phyloP scores from a whole-genome alignment of 2,797 vertebrate genomes.

The Gobio occitaniae region DNA sequence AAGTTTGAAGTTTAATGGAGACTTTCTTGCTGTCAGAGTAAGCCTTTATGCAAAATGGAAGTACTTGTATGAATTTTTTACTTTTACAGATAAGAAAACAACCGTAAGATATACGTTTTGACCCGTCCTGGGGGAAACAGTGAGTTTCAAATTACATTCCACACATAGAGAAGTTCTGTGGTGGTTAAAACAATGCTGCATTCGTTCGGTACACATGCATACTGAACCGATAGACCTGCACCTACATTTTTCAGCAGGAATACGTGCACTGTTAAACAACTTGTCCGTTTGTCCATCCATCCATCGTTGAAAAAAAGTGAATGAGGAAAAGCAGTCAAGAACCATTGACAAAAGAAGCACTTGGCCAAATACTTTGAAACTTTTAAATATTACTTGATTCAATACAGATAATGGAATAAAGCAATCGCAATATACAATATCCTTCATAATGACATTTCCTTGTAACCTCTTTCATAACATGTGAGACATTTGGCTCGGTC shows the following conservation, averaged over 20 bases:
- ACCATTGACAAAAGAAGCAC: not conserved
- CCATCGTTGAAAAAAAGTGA: not conserved
- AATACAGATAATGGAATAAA: constrained; percentile 12
- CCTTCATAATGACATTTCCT: constrained; percentile 4
- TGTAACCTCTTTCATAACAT: not conserved
- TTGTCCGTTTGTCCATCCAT: not conserved
- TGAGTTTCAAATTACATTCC: not conserved
- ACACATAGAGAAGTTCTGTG: not conserved
- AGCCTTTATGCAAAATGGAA: too few relatives aligned
- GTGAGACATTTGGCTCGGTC: constrained; percentile 6
- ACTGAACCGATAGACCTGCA: not conserved
- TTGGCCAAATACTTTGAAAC: not conserved
- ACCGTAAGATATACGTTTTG: too few relatives aligned
- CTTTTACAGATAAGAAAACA: too few relatives aligned
- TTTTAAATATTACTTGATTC: constrained; percentile 11
- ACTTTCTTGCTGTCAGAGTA: too few relatives aligned
- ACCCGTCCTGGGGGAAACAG: not conserved
- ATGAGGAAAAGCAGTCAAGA: constrained; percentile 1
- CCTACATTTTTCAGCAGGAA: not conserved
- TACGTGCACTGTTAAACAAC: not conserved
- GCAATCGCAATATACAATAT: not conserved
- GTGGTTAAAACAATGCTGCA: not conserved
- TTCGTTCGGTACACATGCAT: not conserved
- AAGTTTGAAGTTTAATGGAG: too few relatives aligned
- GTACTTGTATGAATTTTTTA: too few relatives aligned